A percentile compares a stretch with the other conserved stretches of the same genome.
These are phyloP conservation scores for Notoglanidium macrostoma DNA, from an alignment of 2,797 vertebrate genomes.

Conservation along the genomic window DNA sequence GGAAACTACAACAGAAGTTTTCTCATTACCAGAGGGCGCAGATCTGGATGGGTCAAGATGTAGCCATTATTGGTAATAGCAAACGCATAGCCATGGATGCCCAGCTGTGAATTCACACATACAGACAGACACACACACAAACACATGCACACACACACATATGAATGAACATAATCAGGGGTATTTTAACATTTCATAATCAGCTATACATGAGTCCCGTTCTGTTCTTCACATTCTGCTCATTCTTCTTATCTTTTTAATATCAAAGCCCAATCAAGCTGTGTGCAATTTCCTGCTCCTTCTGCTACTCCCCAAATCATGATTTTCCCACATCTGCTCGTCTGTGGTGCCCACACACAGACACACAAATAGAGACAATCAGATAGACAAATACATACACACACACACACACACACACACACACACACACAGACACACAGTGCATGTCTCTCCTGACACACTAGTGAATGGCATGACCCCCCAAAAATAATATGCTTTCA, in stretches of 20 bases:
- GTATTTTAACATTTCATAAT: constrained; percentile 50
- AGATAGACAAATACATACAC: background rate
- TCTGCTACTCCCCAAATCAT: constrained; percentile 34
- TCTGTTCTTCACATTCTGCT: constrained; percentile 1
- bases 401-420: background rate
- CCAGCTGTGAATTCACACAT: constrained; percentile 78
- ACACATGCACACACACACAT: constrained; percentile 33
- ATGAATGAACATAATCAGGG: constrained; percentile 27
- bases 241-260: constrained; percentile 33
- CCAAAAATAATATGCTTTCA: constrained; percentile 65
- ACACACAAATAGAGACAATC: constrained; percentile 19
- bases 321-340: constrained; percentile 29
- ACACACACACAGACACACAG: background rate
- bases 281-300: constrained; percentile 63
- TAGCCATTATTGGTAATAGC: constrained; percentile 99
- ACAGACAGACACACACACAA: constrained; percentile 33
- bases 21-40: constrained; percentile 89
- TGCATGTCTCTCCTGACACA: background rate
- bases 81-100: constrained; percentile 97
- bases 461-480: background rate
- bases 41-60: constrained; percentile 96
- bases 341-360: constrained; percentile 4
- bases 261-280: constrained; percentile 61
- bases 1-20: background rate
- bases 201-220: background rate